A percentile compares a stretch with the other conserved stretches of the same genome.
Evolutionary conservation across 2,113 vertebrate species (phyloP).

Genomic region (Bagarius yarrelli): DNA sequence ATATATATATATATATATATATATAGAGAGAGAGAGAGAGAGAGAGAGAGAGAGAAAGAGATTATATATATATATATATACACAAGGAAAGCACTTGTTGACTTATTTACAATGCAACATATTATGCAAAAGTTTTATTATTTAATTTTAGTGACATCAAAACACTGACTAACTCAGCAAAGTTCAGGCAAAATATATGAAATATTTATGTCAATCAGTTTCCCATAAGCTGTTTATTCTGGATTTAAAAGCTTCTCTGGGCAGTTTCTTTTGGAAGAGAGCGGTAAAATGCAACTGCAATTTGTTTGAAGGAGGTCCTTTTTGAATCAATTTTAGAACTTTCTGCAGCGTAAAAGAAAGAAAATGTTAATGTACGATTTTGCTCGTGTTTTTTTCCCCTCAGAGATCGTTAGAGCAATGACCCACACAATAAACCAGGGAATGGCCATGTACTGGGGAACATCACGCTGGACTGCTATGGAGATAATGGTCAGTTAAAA

Average conservation of each 20-base stretch:
- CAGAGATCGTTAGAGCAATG: constrained; percentile 96
- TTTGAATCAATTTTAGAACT: not conserved
- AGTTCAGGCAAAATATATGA: not conserved
- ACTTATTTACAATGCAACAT: not conserved
- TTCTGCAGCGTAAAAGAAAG: not conserved
- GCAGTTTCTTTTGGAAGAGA: not conserved
- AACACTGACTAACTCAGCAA: not conserved
- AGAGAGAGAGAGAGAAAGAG: no score
- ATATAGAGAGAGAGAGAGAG: no score
- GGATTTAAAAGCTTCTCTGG: not conserved
- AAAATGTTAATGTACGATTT: not conserved
- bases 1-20: no score
- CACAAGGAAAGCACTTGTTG: no score
- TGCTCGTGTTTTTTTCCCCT: constrained; percentile 24
- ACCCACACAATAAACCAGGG: constrained; percentile 94
- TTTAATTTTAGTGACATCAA: not conserved
- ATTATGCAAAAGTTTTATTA: not conserved
- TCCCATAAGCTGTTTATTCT: not conserved
- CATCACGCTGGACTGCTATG: constrained; percentile 93
- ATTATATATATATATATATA: no score
- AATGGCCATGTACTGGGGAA: constrained; percentile 99
- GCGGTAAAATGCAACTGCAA: not conserved
- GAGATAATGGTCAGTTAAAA: constrained; percentile 87
- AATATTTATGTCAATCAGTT: not conserved
- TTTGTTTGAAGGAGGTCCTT: not conserved